Base-by-base conservation (phyloP, 2,888 invertebrate species). In the Arctia plantaginis region DNA sequence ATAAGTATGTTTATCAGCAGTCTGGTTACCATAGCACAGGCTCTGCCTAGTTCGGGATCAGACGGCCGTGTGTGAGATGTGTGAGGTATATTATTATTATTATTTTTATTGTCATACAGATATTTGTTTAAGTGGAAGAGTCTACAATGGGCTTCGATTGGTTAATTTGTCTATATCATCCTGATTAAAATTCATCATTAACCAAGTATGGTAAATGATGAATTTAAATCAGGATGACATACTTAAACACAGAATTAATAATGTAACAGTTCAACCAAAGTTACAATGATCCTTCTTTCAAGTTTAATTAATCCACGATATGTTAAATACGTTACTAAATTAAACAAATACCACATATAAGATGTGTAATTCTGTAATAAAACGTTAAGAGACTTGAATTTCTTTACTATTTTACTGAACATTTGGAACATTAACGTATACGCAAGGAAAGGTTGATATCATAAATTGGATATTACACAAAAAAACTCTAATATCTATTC, bases 251-350 rank as follows among this genome's bases (percentile, higher is more conserved):
- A 41, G 10, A n/a, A 30, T 66, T 18, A 66, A 66, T 66, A 66
- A 27, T 66, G 18, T 27, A 66, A 44, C 18, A 66, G 27, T 27
- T 41, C 30, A 66, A 66, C 18, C 18, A 18, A 41, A 41, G 41
- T 66, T 18, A 66, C 27, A 66, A 18, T 66, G 30, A 30, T 3
- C 44, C 44, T 44, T 20, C 18, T 18, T 8, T 18, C 6, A 27
- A 18, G 8, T 44, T 30, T 30, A 67, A 67, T 44, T 8, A 67
- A 44, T 67, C 30, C 44, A 13, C 41, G 10, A 18, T 66, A 66
- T 44, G 66, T 27, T 44, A 66, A 66, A 44, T 41, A 66, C 8
- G 66, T 66, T 66, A 66, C 66, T 35, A 35, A 65, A 65, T n/a
- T 23, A 35, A 15, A 33, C 64, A 23, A 23, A 23, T n/a, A 65